These are phyloP conservation scores for Puma concolor DNA, from an alignment of 2,113 vertebrate genomes.

Conservation along the genomic window DNA sequence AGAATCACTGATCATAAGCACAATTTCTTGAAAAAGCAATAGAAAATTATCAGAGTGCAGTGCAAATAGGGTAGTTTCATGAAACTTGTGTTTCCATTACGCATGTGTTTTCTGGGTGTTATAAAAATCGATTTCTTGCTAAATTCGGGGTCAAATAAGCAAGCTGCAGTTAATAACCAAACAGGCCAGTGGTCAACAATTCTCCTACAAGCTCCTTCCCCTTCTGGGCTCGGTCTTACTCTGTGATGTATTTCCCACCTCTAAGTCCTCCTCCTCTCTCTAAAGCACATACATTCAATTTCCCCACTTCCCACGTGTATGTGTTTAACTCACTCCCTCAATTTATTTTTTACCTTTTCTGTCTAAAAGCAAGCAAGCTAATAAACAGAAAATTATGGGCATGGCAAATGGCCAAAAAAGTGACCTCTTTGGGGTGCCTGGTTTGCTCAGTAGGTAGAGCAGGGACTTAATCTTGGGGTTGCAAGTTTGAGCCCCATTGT, in stretches of 20 bases:
- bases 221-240: neutral
- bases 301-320: neutral
- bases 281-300: neutral
- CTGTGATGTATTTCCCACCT: neutral
- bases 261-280: neutral
- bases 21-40: neutral
- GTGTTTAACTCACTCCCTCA: neutral
- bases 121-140: neutral
- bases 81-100: neutral
- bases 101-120: neutral
- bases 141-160: neutral
- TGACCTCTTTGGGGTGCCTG: neutral
- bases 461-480: neutral
- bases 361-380: neutral
- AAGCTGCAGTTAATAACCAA: neutral
- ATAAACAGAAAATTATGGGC: neutral
- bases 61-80: neutral
- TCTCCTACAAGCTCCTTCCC: neutral
- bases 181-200: neutral
- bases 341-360: neutral
- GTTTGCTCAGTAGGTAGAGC: neutral
- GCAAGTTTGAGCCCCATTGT: neutral
- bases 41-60: neutral
- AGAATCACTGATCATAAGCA: neutral
- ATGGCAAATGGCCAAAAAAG: neutral